Evolutionary conservation across 2,888 invertebrate genomes (phyloP).

Genomic region (Synanthedon tipuliformis): DNA sequence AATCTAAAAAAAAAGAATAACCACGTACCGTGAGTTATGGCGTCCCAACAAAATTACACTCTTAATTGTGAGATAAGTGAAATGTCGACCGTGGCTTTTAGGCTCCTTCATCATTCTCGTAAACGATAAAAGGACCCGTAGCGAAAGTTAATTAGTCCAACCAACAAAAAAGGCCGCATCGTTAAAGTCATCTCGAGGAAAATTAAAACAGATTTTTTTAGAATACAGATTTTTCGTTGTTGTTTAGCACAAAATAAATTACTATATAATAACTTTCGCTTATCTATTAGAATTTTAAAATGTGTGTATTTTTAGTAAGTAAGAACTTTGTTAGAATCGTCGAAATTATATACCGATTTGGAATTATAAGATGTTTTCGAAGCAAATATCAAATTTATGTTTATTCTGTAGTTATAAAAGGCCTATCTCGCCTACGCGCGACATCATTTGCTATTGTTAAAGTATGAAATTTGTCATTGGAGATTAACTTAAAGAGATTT

Average conservation of each 20-base stretch:
- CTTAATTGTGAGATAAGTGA: slow-evolving; percentile 38
- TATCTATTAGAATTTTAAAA: not conserved
- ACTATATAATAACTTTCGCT: not conserved
- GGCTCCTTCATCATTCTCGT: slow-evolving; percentile 10
- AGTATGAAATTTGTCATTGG: no score
- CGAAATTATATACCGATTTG: no score
- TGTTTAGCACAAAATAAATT: not conserved
- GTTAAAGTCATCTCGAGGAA: slow-evolving; percentile 13
- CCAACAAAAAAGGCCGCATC: slow-evolving; percentile 16
- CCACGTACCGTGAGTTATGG: slow-evolving; percentile 6
- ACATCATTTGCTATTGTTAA: no score
- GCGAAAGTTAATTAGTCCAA: slow-evolving; percentile 22
- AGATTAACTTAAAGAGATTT: no score
- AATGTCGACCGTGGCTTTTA: slow-evolving; percentile 24
- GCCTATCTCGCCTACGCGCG: no score
- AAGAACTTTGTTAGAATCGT: no score
- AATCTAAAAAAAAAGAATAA: not conserved
- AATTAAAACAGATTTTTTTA: slow-evolving; percentile 14
- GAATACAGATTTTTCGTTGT: not conserved
- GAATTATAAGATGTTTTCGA: no score
- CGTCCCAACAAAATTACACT: slow-evolving; percentile 22
- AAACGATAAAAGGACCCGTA: slow-evolving; percentile 11
- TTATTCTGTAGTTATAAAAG: no score
- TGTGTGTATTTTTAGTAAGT: no score
- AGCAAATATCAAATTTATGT: no score